Conservation (phyloP, 2,888 invertebrate genomes). For the Eupeodes latifasciatus region DNA sequence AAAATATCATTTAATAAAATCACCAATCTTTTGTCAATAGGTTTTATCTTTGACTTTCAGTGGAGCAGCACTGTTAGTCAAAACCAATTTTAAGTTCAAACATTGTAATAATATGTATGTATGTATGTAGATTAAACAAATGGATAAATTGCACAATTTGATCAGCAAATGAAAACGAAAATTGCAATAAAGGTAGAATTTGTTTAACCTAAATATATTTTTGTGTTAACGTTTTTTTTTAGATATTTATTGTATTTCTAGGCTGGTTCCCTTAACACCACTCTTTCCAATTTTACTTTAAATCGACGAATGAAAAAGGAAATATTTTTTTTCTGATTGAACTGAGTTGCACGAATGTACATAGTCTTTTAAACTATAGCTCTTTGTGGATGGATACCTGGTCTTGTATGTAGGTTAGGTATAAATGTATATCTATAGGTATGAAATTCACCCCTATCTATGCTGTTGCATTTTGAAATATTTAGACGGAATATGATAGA, state of each 20-base stretch:
- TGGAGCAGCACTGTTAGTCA: no score
- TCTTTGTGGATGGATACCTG: no score
- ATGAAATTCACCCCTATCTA: background rate
- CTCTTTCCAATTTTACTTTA: background rate
- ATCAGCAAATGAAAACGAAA: background rate
- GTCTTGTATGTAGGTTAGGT: no score
- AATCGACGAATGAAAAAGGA: background rate
- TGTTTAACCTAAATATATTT: slow-evolving; percentile 1
- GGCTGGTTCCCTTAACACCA: background rate
- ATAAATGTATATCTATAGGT: no score
- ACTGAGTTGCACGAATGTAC: background rate
- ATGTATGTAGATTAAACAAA: background rate
- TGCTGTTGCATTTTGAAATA: background rate
- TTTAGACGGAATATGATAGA: slow-evolving; percentile 6
- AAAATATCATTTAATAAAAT: no score
- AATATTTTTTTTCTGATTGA: background rate
- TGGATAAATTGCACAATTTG: background rate
- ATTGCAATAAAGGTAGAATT: slow-evolving; percentile 1
- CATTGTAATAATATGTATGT: no score
- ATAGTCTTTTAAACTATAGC: no score
- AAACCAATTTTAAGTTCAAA: no score
- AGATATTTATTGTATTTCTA: no score
- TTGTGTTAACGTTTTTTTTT: background rate
- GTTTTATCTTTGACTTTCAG: no score
- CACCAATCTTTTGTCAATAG: no score